Evolutionary conservation across 1,140 invertebrate species (phyloP).

Genomic region (Neuroterus valhalla): DNA sequence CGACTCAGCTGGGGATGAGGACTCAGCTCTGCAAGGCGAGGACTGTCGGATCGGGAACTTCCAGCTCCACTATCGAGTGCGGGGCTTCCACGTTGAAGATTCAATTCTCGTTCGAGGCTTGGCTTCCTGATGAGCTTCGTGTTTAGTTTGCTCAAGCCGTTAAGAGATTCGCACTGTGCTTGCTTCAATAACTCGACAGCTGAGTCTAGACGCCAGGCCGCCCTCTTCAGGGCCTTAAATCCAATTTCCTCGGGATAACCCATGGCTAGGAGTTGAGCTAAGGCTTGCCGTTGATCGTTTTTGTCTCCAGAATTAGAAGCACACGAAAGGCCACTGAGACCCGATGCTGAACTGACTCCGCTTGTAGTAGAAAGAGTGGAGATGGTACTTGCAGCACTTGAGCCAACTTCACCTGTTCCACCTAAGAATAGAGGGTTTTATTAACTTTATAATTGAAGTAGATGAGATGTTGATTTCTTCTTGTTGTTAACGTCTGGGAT

Average conservation of each 20-base stretch:
- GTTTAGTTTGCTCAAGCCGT: slow-evolving; percentile 78
- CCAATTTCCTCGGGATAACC: slow-evolving; percentile 83
- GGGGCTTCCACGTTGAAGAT: slow-evolving; percentile 86
- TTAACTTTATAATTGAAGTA: too few relatives aligned
- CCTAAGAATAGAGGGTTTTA: slow-evolving; percentile 37
- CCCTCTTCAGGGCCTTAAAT: slow-evolving; percentile 80
- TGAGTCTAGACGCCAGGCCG: slow-evolving; percentile 81
- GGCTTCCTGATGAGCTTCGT: slow-evolving; percentile 90
- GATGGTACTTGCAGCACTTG: slow-evolving; percentile 85
- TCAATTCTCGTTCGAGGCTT: slow-evolving; percentile 87
- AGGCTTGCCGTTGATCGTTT: slow-evolving; percentile 75
- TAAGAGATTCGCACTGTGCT: slow-evolving; percentile 77
- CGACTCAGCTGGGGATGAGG: slow-evolving; percentile 77
- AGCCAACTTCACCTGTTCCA: slow-evolving; percentile 78
- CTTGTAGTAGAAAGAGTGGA: slow-evolving; percentile 81
- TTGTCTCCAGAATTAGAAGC: slow-evolving; percentile 72
- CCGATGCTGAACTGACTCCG: slow-evolving; percentile 80
- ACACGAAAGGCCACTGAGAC: slow-evolving; percentile 79
- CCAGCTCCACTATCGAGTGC: slow-evolving; percentile 90
- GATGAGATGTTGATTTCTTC: too few relatives aligned
- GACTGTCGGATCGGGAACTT: slow-evolving; percentile 92
- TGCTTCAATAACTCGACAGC: slow-evolving; percentile 84
- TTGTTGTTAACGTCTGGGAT: too few relatives aligned
- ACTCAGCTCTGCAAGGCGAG: slow-evolving; percentile 75
- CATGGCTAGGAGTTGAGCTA: slow-evolving; percentile 79